These are phyloP conservation scores for Drosophila tropicalis DNA, from an alignment of 1,140 invertebrate genomes.

Conservation along the genomic window DNA sequence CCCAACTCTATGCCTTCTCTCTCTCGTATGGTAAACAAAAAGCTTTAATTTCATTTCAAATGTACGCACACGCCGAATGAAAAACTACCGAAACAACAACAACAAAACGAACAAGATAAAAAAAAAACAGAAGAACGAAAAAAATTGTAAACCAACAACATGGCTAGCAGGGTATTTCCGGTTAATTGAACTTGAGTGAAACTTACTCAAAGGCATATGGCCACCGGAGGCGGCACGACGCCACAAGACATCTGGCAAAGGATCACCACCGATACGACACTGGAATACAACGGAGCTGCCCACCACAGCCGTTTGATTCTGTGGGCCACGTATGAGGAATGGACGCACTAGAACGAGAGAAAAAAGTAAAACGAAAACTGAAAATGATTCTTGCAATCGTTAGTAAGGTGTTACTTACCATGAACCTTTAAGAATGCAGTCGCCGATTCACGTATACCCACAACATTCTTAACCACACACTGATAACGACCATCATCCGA, in stretches of 20 bases:
- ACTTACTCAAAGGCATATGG: slow-evolving; percentile 88
- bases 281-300: slow-evolving; percentile 91
- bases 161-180: slow-evolving; percentile 59
- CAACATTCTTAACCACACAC: slow-evolving; percentile 93
- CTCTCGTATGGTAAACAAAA: slow-evolving; percentile 52
- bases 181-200: slow-evolving; percentile 65
- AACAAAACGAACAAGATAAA: slow-evolving; percentile 5
- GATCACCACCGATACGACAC: slow-evolving; percentile 91
- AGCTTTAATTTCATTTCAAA: slow-evolving; percentile 78
- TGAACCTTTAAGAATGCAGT: slow-evolving; percentile 91
- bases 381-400: neutral
- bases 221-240: slow-evolving; percentile 87
- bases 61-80: slow-evolving; percentile 35
- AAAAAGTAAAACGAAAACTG: neutral
- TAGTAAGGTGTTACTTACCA: slow-evolving; percentile 85
- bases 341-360: slow-evolving; percentile 88
- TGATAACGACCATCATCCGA: slow-evolving; percentile 93
- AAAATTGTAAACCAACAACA: slow-evolving; percentile 32
- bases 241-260: slow-evolving; percentile 90
- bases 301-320: slow-evolving; percentile 89
- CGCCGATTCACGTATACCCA: slow-evolving; percentile 90
- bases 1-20: slow-evolving; percentile 19
- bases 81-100: slow-evolving; percentile 38
- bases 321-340: slow-evolving; percentile 90
- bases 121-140: slow-evolving; percentile 24